phyloP scores from a whole-genome alignment of 2,797 vertebrate genomes.

The Distichodus sexfasciatus region DNA sequence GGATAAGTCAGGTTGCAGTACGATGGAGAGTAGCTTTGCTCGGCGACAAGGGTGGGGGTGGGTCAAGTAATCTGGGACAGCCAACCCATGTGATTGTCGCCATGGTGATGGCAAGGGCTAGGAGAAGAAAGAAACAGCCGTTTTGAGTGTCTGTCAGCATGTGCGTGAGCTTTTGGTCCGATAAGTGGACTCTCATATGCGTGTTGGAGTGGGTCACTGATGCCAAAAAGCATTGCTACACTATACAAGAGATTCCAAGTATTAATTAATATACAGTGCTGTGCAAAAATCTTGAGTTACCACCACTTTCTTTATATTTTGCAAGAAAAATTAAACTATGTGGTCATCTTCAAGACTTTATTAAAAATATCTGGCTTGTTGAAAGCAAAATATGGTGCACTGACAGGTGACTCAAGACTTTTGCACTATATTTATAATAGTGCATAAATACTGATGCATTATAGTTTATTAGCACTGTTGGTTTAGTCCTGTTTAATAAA shows the following conservation, averaged over 20 bases:
- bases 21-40: constrained; percentile 43
- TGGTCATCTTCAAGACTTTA: too few relatives aligned
- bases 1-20: constrained; percentile 36
- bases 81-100: constrained; percentile 52
- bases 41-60: constrained; percentile 42
- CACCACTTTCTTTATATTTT: too few relatives aligned
- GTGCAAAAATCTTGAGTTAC: too few relatives aligned
- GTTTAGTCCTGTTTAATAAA: too few relatives aligned
- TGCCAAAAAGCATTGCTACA: constrained; percentile 23
- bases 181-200: constrained; percentile 14
- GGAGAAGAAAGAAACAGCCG: constrained; percentile 33
- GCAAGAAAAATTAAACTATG: too few relatives aligned
- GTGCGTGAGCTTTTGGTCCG: constrained; percentile 12
- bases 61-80: constrained; percentile 55
- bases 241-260: constrained; percentile 6
- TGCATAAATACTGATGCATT: too few relatives aligned
- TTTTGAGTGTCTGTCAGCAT: constrained; percentile 13
- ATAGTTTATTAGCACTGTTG: too few relatives aligned
- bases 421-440: too few relatives aligned
- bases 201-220: background rate
- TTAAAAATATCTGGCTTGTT: too few relatives aligned
- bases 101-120: constrained; percentile 49
- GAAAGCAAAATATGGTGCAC: too few relatives aligned
- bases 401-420: too few relatives aligned
- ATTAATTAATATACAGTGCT: too few relatives aligned